Conservation (phyloP, 2,888 invertebrate species). For the Ommatoiulus sabulosus region DNA sequence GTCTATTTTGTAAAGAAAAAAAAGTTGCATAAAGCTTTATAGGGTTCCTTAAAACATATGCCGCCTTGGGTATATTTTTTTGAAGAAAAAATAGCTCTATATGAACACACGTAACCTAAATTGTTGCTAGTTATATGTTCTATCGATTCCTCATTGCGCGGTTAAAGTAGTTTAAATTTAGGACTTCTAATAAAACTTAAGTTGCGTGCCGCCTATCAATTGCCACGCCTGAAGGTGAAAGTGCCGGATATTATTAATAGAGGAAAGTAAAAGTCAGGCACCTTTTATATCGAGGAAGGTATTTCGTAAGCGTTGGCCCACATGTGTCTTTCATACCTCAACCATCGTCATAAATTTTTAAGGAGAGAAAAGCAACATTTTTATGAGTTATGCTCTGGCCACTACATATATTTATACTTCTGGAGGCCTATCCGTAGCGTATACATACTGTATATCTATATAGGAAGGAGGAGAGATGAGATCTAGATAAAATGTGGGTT, state of each 20-base stretch:
- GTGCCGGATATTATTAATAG: conserved; percentile 47
- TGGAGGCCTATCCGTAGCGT: not conserved
- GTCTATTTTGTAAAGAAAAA: conserved; percentile 17
- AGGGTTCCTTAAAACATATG: conserved; percentile 12
- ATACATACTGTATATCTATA: not conserved
- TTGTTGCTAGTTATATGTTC: not conserved
- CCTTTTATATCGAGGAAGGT: conserved; percentile 35
- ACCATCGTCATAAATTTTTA: not conserved
- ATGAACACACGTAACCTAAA: conserved; percentile 27
- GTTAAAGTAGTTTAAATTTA: conserved; percentile 20
- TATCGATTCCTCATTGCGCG: conserved; percentile 29
- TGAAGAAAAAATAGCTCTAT: not conserved
- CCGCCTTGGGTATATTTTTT: not conserved
- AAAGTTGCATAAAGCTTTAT: not conserved
- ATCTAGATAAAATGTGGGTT: conserved; percentile 45
- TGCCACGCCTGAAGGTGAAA: conserved; percentile 45
- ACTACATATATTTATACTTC: not conserved
- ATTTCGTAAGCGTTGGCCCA: conserved; percentile 28
- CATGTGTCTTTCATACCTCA: conserved; percentile 44
- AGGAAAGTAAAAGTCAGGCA: conserved; percentile 44
- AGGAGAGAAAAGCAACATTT: conserved; percentile 18
- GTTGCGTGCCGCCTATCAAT: conserved; percentile 30
- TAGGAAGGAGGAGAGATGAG: conserved; percentile 21
- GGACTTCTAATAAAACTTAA: not conserved
- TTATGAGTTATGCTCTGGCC: conserved; percentile 28